Percentiles rank a stretch among this genome's conserved stretches.
Conservation (phyloP, 1,140 invertebrate species). For the Leptoteleia sp. region DNA sequence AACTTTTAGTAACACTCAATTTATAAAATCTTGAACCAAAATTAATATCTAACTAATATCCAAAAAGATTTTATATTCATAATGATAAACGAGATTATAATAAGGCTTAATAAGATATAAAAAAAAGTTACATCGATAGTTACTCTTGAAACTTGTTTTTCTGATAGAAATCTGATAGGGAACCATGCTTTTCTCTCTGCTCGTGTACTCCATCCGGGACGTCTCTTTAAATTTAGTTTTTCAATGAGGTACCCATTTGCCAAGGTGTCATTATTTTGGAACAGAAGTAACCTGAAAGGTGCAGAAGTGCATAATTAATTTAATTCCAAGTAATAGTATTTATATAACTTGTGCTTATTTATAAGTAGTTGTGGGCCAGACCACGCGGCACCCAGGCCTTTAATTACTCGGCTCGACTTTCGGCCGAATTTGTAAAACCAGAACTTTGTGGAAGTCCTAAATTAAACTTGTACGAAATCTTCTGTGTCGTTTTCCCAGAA, state of each 20-base stretch:
- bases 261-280: slow-evolving; percentile 35
- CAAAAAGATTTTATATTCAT: too few species aligned
- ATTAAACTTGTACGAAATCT: too few species aligned
- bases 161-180: too few species aligned
- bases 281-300: slow-evolving; percentile 14
- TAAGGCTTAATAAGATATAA: too few species aligned
- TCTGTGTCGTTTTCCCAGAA: too few species aligned
- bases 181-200: too few species aligned
- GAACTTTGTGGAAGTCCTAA: slow-evolving; percentile 38
- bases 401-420: slow-evolving; percentile 44
- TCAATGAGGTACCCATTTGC: slow-evolving; percentile 16
- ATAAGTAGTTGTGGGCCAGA: slow-evolving; percentile 38
- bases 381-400: slow-evolving; percentile 30
- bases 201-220: slow-evolving; percentile 9
- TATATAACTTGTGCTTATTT: slow-evolving; percentile 54
- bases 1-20: too few species aligned
- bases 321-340: slow-evolving; percentile 42
- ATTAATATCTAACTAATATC: too few species aligned
- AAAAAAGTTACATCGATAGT: too few species aligned
- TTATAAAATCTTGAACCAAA: too few species aligned
- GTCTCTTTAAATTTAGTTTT: slow-evolving; percentile 37
- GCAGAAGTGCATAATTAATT: slow-evolving; percentile 36
- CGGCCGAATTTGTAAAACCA: slow-evolving; percentile 18
- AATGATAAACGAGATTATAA: too few species aligned
- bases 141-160: too few species aligned